A percentile compares a stretch with the other conserved stretches of the same genome.
Conservation (phyloP, 2,888 invertebrate genomes). For the Mimumesa dahlbomi region DNA sequence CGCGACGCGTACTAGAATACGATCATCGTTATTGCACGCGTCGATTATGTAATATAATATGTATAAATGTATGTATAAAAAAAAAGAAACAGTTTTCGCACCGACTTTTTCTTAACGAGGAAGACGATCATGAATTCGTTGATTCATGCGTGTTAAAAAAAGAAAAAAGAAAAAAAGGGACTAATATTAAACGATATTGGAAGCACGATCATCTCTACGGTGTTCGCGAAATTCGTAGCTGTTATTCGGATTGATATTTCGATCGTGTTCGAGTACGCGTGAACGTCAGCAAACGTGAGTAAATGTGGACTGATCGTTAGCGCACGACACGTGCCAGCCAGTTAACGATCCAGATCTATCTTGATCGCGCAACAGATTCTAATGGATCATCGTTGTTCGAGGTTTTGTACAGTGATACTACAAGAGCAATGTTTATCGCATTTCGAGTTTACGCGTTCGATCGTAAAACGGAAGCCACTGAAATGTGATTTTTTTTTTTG, state of each 20-base stretch:
- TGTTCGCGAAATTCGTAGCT: not conserved
- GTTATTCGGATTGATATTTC: constrained; percentile 5
- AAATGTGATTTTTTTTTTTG: not conserved
- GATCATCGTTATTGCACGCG: constrained; percentile 34
- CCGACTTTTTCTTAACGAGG: not conserved
- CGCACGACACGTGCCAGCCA: constrained; percentile 52
- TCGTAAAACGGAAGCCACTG: constrained; percentile 36
- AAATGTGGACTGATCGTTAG: constrained; percentile 47
- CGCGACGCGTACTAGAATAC: constrained; percentile 52
- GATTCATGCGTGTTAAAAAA: constrained; percentile 11
- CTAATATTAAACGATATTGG: too few species aligned
- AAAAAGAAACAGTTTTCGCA: not conserved
- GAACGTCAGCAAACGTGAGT: constrained; percentile 50
- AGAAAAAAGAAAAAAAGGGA: too few species aligned
- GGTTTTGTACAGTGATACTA: constrained; percentile 45
- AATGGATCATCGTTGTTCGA: constrained; percentile 51
- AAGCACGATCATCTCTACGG: constrained; percentile 23
- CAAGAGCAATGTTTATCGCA: constrained; percentile 38
- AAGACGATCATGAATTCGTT: constrained; percentile 17
- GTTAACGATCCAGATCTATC: constrained; percentile 47
- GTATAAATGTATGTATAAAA: too few species aligned
- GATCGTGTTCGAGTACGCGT: constrained; percentile 56
- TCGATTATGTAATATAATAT: constrained; percentile 15
- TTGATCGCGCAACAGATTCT: constrained; percentile 44
- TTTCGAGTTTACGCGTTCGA: constrained; percentile 3